Evolutionary conservation across 2,797 vertebrate species (phyloP).

Genomic region (Sphaeramia orbicularis): DNA sequence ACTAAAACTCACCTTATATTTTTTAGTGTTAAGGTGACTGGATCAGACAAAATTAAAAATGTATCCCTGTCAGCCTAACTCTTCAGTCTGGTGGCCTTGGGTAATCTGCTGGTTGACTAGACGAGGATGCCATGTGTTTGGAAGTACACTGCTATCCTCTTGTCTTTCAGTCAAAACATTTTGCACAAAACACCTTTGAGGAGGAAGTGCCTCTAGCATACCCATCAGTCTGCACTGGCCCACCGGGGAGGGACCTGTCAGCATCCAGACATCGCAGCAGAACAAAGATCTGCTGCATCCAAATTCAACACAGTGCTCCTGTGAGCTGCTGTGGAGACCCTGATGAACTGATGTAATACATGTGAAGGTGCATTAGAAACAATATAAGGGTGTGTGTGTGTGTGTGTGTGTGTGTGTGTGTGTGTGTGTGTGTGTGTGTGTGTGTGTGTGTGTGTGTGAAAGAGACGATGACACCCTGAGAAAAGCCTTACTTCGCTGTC

Average conservation of each 20-base stretch:
- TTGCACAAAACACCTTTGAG: conserved; percentile 53
- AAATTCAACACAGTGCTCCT: conserved; percentile 42
- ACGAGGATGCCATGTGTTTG: conserved; percentile 36
- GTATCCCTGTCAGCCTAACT: conserved; percentile 25
- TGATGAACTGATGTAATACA: conserved; percentile 33
- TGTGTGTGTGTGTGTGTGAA: conserved; percentile 1
- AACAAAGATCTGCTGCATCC: conserved; percentile 41
- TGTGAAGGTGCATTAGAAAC: too few relatives aligned
- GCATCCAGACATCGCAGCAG: conserved; percentile 44
- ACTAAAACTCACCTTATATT: too few relatives aligned
- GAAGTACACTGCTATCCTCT: conserved; percentile 47
- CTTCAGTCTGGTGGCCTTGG: conserved; percentile 37
- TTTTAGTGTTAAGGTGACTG: not conserved
- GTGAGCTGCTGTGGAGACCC: conserved; percentile 37
- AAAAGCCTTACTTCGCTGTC: conserved; percentile 34
- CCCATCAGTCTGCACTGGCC: conserved; percentile 44
- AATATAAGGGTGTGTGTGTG: not conserved
- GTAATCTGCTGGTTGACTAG: conserved; percentile 42
- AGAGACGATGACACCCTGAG: conserved; percentile 24
- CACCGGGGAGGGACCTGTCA: conserved; percentile 58
- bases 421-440: conserved; percentile 14
- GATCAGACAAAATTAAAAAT: conserved; percentile 24
- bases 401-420: conserved; percentile 1
- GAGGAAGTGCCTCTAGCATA: conserved; percentile 56
- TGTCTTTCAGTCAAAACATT: conserved; percentile 51